These are phyloP conservation scores for Yoshiicerus persimilis DNA, from an alignment of 1,140 invertebrate genomes.

Conservation along the genomic window DNA sequence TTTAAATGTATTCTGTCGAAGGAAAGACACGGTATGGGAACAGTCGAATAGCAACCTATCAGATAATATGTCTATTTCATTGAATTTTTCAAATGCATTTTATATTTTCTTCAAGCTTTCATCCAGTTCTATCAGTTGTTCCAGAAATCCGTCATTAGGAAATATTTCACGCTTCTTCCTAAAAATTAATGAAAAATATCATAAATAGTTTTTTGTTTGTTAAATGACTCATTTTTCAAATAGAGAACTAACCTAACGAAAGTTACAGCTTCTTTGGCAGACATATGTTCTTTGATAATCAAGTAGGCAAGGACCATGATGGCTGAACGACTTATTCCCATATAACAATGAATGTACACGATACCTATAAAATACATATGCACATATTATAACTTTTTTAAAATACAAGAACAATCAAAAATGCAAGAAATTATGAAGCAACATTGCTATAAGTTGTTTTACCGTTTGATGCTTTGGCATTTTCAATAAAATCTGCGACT, in stretches of 20 bases:
- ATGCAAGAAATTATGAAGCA: too few relatives aligned
- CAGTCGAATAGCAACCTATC: too few relatives aligned
- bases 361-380: constrained; percentile 61
- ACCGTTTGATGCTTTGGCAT: neutral
- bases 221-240: neutral
- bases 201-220: too few relatives aligned
- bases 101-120: constrained; percentile 9
- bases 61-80: too few relatives aligned
- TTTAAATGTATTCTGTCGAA: too few relatives aligned
- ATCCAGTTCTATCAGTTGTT: constrained; percentile 54
- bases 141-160: constrained; percentile 57
- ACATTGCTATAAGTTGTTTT: neutral
- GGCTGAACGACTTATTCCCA: constrained; percentile 78
- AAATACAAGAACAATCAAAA: neutral
- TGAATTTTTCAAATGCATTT: too few relatives aligned
- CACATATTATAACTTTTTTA: neutral
- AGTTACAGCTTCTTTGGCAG: constrained; percentile 70
- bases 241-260: constrained; percentile 58
- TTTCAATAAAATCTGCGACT: neutral
- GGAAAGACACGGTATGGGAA: too few relatives aligned
- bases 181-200: constrained; percentile 27
- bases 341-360: constrained; percentile 76
- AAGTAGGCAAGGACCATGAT: constrained; percentile 78
- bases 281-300: constrained; percentile 78
- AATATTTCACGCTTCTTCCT: constrained; percentile 52